Percentiles rank a stretch among this genome's conserved stretches.
These are phyloP conservation scores for Melieria crassipennis DNA, from an alignment of 2,888 invertebrate genomes.

Conservation along the genomic window DNA sequence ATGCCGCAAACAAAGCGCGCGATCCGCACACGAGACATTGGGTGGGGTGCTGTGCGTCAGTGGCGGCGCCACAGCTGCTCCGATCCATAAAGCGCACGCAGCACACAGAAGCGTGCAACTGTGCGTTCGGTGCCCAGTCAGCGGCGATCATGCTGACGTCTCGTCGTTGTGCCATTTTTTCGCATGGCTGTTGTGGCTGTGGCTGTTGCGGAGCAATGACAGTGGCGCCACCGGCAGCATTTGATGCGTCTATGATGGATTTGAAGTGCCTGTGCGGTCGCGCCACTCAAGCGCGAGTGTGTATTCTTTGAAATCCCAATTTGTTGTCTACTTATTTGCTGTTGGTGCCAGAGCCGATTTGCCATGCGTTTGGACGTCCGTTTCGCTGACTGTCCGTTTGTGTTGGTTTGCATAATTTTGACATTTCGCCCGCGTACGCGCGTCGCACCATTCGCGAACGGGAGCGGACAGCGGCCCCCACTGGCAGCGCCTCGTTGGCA, in stretches of 20 bases:
- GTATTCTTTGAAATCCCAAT: neutral
- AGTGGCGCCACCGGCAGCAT: neutral
- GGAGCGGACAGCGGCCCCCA: neutral
- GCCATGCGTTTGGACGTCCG: no score
- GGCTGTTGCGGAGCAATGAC: neutral
- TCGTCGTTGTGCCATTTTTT: no score
- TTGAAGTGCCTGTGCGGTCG: neutral
- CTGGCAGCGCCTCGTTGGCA: neutral
- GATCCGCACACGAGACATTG: no score
- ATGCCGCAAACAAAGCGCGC: no score
- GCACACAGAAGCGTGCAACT: no score
- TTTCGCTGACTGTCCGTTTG: neutral
- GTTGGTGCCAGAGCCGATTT: neutral
- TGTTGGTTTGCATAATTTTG: constrained; percentile 11
- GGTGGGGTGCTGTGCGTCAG: no score
- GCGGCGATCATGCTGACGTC: no score
- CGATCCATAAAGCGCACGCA: no score
- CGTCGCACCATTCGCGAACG: neutral
- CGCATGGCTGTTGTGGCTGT: no score
- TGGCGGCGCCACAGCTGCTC: no score
- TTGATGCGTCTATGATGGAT: neutral
- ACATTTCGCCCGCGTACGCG: constrained; percentile 5
- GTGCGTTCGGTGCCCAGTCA: no score
- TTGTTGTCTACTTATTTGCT: neutral
- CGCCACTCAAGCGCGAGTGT: no score